Evolutionary conservation across 2,797 vertebrate species (phyloP), one percentile per base, ranked within the genome.

Genomic region (Scarus forsteni): DNA sequence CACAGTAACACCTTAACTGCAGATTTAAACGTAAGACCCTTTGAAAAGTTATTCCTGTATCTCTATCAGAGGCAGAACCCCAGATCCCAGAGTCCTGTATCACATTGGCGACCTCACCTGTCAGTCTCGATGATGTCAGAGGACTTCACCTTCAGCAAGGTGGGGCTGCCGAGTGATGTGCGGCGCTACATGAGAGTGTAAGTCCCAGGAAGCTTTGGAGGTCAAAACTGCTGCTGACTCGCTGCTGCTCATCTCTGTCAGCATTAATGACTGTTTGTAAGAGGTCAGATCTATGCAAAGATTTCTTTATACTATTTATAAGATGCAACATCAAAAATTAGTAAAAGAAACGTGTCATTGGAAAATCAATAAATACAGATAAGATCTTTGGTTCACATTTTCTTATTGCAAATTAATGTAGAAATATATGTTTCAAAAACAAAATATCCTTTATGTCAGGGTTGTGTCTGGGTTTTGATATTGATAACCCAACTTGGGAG

Each of bases 161-260:
- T 95, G 34, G 96, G 96, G 7, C 93, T 99, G 55, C 97, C 97
- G 4, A 96, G 96, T 7, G 97, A 99, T 10, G 95, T 99, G 79
- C 95, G 96, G 2, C 95, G 96, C 66, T 98, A 97, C 88, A 96
- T 99, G 93, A 97, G 96, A 91, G 94, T 98, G 98, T 98, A 86
- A 93, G 96, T 92, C 68, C 40, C 63, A 43, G 16, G 66, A 56
- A 43, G n/a, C 70, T 70, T 9, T 72, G 19, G 62, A 72, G 75
- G 69, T 75, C 67, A 77, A 19, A 69, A 52, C 52, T 10, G 42
- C 53, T 72, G 75, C 74, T 75, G 77, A 70, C 55, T 51, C n/a
- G 34, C 12, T 46, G 54, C 35, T 27, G 34, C 18, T 19, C 43
- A 18, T 67, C 3, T 0, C 11, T 18, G 1, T 35, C 40, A 39